Conservation (phyloP, 2,113 vertebrate species). For the Sceloporus undulatus region DNA sequence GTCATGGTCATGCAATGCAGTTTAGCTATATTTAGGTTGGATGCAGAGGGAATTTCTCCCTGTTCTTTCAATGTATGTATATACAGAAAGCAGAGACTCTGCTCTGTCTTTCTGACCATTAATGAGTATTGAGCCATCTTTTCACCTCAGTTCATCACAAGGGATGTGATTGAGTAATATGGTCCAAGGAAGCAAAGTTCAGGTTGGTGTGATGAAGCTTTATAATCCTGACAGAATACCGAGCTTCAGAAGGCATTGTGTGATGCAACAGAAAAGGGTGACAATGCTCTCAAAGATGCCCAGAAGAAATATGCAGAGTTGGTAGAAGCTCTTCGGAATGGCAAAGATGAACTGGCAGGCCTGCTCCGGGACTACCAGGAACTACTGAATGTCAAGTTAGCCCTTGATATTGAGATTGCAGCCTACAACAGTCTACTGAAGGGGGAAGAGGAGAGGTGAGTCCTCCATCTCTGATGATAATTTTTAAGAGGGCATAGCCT, state of each 20-base stretch:
- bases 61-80: neutral
- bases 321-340: neutral
- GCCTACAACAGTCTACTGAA: constrained; percentile 82
- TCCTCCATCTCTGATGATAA: no score
- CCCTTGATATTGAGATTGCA: constrained; percentile 38
- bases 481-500: no score
- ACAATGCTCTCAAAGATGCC: neutral
- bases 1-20: no score
- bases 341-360: constrained; percentile 88
- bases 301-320: neutral
- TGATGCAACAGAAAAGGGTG: neutral
- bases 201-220: neutral
- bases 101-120: neutral
- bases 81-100: neutral
- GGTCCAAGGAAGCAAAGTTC: no score
- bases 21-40: no score
- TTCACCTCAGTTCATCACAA: neutral
- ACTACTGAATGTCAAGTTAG: constrained; percentile 86
- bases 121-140: neutral
- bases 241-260: neutral
- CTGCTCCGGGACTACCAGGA: constrained; percentile 90
- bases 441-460: constrained; percentile 88
- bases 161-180: neutral
- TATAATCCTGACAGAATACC: neutral
- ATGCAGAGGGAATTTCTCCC: neutral